phyloP scores from a whole-genome alignment of 2,797 vertebrate species.

The Limnodromus scolopaceus region DNA sequence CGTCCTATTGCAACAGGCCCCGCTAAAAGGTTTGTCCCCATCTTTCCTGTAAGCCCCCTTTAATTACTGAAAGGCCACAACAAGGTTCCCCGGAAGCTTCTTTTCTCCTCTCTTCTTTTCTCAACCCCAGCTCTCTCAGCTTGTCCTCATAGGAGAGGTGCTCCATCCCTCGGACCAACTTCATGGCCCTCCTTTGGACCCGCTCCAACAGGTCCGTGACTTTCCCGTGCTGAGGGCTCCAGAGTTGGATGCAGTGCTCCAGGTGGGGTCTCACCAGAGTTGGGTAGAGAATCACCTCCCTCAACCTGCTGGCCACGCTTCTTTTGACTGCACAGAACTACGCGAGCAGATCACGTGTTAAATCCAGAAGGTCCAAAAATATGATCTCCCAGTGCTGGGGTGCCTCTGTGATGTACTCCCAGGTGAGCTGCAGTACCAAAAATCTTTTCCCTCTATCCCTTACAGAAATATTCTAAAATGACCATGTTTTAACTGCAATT shows the following conservation, averaged over 20 bases:
- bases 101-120: neutral
- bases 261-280: neutral
- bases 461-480: neutral
- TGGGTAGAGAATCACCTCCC: neutral
- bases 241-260: neutral
- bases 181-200: neutral
- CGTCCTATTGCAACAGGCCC: neutral
- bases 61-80: neutral
- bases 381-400: accelerated
- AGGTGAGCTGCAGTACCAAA: accelerated
- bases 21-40: neutral
- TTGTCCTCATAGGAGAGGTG: neutral
- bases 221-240: neutral
- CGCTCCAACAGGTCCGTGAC: neutral
- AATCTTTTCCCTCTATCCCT: accelerated
- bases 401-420: too few species aligned
- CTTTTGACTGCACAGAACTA: neutral
- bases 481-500: accelerated
- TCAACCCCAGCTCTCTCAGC: neutral
- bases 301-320: neutral
- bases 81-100: neutral
- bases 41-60: neutral
- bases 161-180: too few species aligned
- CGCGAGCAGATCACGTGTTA: accelerated
- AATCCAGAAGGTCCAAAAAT: accelerated